Conservation (phyloP, 2,888 invertebrate genomes). For the Chaitophorus viminalis region DNA sequence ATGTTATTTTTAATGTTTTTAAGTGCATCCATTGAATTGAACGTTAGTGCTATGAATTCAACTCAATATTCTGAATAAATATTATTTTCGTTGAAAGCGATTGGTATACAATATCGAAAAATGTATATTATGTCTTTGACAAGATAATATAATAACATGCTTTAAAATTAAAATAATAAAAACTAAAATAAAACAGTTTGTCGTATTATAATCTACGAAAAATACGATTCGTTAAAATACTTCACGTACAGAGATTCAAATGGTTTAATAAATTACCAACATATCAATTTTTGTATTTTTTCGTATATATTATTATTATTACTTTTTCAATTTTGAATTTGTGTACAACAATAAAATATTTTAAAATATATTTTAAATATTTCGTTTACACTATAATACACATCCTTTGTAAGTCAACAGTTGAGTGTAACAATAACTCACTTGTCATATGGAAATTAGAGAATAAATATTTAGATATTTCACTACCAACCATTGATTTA, state of each 20-base stretch:
- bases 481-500: too few relatives aligned
- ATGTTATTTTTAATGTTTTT: too few relatives aligned
- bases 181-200: not conserved
- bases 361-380: not conserved
- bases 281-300: not conserved
- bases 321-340: not conserved
- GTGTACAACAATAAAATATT: not conserved
- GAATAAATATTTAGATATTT: too few relatives aligned
- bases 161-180: constrained; percentile 5
- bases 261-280: not conserved
- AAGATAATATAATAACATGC: not conserved
- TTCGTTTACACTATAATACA: too few relatives aligned
- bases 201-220: not conserved
- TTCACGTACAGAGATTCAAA: not conserved
- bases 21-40: too few relatives aligned
- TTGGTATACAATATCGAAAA: not conserved
- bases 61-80: too few relatives aligned
- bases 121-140: constrained; percentile 21
- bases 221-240: constrained; percentile 16
- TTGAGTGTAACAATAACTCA: too few relatives aligned
- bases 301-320: not conserved
- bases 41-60: too few relatives aligned
- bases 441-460: too few relatives aligned
- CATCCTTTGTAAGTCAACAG: too few relatives aligned
- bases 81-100: not conserved